These are phyloP conservation scores for Melanerpes aurifrons DNA, from an alignment of 2,113 vertebrate genomes.

Conservation along the genomic window DNA sequence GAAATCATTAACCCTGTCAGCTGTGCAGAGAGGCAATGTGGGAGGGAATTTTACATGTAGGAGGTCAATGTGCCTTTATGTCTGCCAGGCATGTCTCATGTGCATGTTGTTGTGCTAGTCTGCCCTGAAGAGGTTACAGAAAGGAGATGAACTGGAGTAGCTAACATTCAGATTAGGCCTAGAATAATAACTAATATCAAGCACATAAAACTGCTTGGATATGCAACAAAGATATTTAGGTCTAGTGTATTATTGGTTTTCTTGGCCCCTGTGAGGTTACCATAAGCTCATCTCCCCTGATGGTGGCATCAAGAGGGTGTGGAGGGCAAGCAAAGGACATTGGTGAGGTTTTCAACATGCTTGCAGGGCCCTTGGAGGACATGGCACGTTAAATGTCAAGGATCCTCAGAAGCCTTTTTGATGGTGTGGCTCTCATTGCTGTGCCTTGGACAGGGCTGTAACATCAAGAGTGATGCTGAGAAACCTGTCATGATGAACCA, in stretches of 20 bases:
- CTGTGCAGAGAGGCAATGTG: neutral
- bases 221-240: neutral
- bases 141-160: neutral
- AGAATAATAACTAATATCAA: neutral
- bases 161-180: neutral
- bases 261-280: neutral
- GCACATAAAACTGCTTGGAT: neutral
- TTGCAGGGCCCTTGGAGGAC: neutral
- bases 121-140: neutral
- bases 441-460: neutral
- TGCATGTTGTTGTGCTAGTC: neutral
- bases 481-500: neutral
- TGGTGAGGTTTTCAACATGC: neutral
- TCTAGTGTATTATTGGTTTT: neutral
- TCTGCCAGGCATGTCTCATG: neutral
- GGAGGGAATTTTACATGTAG: neutral
- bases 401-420: neutral
- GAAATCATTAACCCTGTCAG: neutral
- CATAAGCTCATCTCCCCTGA: neutral
- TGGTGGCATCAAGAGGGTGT: neutral
- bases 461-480: neutral
- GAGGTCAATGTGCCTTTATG: neutral
- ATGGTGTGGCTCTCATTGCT: fast-evolving
- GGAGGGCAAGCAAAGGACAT: neutral
- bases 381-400: neutral